Evolutionary conservation across 2,797 vertebrate genomes (phyloP).

Genomic region (Poeciliopsis infans): DNA sequence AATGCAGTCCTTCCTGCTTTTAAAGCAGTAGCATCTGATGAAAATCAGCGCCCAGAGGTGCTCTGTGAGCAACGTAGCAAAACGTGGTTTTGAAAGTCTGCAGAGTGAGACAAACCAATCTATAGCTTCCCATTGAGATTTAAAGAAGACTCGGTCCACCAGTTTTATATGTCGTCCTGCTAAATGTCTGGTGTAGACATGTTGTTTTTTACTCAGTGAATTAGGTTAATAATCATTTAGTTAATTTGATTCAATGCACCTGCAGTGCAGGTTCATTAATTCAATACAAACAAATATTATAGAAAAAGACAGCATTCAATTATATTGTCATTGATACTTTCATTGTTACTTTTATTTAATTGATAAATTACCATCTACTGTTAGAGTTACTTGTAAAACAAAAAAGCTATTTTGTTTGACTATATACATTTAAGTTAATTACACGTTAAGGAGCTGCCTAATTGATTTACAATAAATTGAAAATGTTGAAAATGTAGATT

Average conservation of each 20-base stretch:
- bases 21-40: conserved; percentile 53
- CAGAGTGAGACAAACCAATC: conserved; percentile 61
- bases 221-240: too few species aligned
- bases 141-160: conserved; percentile 39
- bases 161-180: conserved; percentile 36
- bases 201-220: not conserved
- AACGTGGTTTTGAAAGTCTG: conserved; percentile 60
- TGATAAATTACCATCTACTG: not conserved
- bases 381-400: not conserved
- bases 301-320: not conserved
- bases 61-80: conserved; percentile 46
- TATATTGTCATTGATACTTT: not conserved
- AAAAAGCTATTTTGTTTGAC: not conserved
- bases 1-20: conserved; percentile 62
- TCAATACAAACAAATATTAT: not conserved
- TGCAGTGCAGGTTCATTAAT: too few species aligned
- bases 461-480: not conserved
- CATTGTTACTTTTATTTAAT: not conserved
- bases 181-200: conserved; percentile 48
- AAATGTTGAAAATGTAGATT: not conserved
- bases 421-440: not conserved
- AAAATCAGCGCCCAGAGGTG: conserved; percentile 45
- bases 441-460: not conserved
- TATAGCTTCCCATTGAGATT: conserved; percentile 50
- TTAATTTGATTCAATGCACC: too few species aligned